phyloP scores from a whole-genome alignment of 2,113 vertebrate species.

The Atherinomorus stipes region DNA sequence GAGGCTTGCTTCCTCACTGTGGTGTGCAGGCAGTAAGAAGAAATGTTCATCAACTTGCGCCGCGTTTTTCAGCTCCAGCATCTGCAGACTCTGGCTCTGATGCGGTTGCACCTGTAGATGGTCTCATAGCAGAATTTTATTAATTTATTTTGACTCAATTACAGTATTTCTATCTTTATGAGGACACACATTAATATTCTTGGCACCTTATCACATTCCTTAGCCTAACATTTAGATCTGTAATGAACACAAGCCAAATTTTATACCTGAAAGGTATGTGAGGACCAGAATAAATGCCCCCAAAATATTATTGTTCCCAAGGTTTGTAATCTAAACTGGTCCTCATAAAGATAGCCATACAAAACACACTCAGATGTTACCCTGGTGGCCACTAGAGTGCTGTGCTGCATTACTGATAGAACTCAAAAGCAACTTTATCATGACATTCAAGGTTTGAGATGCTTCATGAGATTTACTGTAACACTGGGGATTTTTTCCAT shows the following conservation, averaged over 20 bases:
- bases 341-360: neutral
- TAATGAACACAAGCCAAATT: neutral
- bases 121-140: too few relatives aligned
- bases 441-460: conserved; percentile 59
- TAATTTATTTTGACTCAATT: too few relatives aligned
- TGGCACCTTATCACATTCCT: neutral
- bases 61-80: too few relatives aligned
- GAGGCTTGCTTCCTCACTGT: too few relatives aligned
- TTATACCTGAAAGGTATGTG: neutral
- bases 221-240: neutral
- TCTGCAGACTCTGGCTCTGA: too few relatives aligned
- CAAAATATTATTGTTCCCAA: neutral
- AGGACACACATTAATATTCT: neutral
- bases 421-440: conserved; percentile 53
- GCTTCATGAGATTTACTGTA: conserved; percentile 43
- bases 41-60: too few relatives aligned
- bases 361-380: conserved; percentile 62
- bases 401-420: conserved; percentile 82
- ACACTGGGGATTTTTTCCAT: conserved; percentile 22
- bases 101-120: too few relatives aligned
- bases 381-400: conserved; percentile 85
- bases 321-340: neutral
- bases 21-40: too few relatives aligned
- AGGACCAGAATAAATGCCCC: neutral
- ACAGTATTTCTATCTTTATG: neutral